Base-by-base conservation (phyloP, 2,888 invertebrate species). In the Caradrina kadenii region DNA sequence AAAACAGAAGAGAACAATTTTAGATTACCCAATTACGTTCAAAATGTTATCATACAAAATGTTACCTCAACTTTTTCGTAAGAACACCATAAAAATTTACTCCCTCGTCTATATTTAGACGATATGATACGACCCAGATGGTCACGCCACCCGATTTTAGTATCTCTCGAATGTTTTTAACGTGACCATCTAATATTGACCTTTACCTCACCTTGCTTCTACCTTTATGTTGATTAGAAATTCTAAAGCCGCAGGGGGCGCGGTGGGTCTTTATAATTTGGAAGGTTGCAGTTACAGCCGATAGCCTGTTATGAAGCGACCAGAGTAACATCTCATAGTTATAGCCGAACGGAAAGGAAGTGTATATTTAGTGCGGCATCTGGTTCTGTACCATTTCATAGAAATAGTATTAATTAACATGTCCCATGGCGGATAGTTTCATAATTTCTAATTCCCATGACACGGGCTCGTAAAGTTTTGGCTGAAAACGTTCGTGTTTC, bases 301-400 rank as follows among this genome's bases (percentile, higher is more conserved):
- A 95, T 93, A 93, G 94, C 90, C 90, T 91, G 94, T 92, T 94
- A 93, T 93, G 92, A 92, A 92, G 90, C 87, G 90, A 88, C 87
- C 91, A 90, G 88, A 90, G 91, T 92, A 91, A 90, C 94, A 93
- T 94, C 94, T 94, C 94, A 92, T 93, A 95, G 95, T 93, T 95
- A 95, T 95, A 93, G 90, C 88, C 71, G 90, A 90, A 89, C 91
- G 94, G 94, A 95, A 94, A 93, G 95, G 95, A 95, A 94, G 95
- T 94, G 85, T 95, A 95, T 95, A 94, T 95, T 94, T 94, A 93
- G 94, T 89, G 90, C 85, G 92, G 94, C 95, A 95, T 95, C 95
- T 95, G 95, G 92, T 89, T 87, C 88, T 87, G 85, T 87, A 88
- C 89, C 89, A 89, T 93, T 95, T 94, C 94, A 94, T 89, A 90